Evolutionary conservation across 2,888 invertebrate species (phyloP), one percentile per base, ranked within the genome.

Genomic region (Branchipolynoe longqiensis): DNA sequence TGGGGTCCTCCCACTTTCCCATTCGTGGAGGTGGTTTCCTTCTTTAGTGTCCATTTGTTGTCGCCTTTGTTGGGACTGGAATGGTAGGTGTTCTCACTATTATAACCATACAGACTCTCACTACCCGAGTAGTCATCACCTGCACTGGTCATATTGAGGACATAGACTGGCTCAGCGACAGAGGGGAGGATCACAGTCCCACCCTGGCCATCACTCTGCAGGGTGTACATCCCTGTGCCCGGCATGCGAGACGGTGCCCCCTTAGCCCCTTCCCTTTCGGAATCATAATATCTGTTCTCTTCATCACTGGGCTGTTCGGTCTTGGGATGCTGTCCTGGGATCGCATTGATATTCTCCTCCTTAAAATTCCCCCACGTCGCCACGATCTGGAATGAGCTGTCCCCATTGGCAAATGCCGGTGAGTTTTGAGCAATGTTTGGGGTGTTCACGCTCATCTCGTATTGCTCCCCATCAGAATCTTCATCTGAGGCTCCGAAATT

Each of bases 351-450:
- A 8, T 78, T 28, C 54, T 78, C 78, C 41, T 78, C 78, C n/a
- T 78, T 78, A 22, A 78, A 78, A 33, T 78, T 78, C 28, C 78
- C 78, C 78, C 78, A 78, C 28, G 78, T 33, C 18, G 78, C 78
- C 12, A 78, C 78, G 48, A 78, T 78, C 54, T 78, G 78, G 78
- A 78, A 2, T 41, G 78, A 78, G 54, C 78, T 78, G 78, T 78
- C 78, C 12, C 78, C 78, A 28, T 78, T 78, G 78, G 78, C 78
- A 78, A 78, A 78, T n/a, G 78, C 78, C 12, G 78, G 78, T 14
- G 78, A 54, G 78, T 78, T 33, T 41, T 78, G 41, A 48, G 41
- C 78, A 78, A 48, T 41, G 31, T 41, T 54, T 41, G 78, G 78
- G 18, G 48, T 14, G 6, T 14, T 22, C 1, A 14, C 48, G n/a